These are phyloP conservation scores for Dryococelus australis DNA, from an alignment of 2,888 invertebrate species.

Conservation along the genomic window DNA sequence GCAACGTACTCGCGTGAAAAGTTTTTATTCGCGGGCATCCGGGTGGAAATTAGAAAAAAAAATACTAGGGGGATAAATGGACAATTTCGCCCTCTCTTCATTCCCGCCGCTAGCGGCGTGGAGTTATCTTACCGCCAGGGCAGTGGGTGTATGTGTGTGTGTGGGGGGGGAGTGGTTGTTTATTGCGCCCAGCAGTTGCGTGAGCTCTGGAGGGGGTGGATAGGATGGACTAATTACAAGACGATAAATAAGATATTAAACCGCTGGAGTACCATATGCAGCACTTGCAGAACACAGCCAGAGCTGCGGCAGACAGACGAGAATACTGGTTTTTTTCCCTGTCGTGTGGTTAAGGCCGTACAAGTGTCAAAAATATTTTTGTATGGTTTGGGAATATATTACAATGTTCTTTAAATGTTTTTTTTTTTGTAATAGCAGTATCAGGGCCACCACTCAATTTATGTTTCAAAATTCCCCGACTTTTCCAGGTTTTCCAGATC, in stretches of 20 bases:
- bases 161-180: neutral
- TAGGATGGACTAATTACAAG: neutral
- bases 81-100: neutral
- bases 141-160: neutral
- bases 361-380: too few relatives aligned
- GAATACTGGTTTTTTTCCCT: too few relatives aligned
- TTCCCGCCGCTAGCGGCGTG: neutral
- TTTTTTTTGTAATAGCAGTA: too few relatives aligned
- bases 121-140: neutral
- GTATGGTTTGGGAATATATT: too few relatives aligned
- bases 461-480: too few relatives aligned
- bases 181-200: neutral
- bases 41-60: neutral
- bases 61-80: neutral
- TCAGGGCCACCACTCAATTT: too few relatives aligned
- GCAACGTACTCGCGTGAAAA: neutral
- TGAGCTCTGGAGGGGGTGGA: neutral
- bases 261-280: neutral
- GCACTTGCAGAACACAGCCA: too few relatives aligned
- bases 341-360: too few relatives aligned
- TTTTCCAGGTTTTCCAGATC: too few relatives aligned
- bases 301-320: too few relatives aligned
- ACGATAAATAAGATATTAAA: conserved; percentile 10
- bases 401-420: too few relatives aligned
- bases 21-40: neutral